Evolutionary conservation across 2,797 vertebrate genomes (phyloP).

Genomic region (Knipowitschia caucasica): DNA sequence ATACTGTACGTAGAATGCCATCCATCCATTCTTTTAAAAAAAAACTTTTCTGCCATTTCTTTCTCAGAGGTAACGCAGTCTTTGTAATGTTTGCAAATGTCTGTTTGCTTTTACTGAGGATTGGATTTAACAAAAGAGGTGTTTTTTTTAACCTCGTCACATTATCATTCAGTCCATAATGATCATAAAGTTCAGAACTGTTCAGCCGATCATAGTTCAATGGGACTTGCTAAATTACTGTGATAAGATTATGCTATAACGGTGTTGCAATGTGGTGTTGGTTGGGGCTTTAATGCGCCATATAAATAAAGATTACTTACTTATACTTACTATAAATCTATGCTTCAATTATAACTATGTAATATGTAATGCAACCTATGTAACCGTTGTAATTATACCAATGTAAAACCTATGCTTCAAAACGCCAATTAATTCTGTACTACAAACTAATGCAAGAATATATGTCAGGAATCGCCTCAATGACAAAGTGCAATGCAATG

Average conservation of each 20-base stretch:
- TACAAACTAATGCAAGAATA: too few species aligned
- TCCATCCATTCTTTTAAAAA: conserved; percentile 42
- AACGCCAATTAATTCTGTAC: too few species aligned
- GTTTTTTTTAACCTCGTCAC: not conserved
- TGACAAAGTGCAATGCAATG: not conserved
- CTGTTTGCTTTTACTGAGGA: not conserved
- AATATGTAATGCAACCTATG: too few species aligned
- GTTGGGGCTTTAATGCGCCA: too few species aligned
- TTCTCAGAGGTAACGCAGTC: not conserved
- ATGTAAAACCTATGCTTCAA: too few species aligned
- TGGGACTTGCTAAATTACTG: too few species aligned
- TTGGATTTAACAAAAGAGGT: not conserved
- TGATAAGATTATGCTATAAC: too few species aligned
- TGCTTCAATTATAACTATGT: too few species aligned
- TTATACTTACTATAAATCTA: too few species aligned
- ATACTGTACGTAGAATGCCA: conserved; percentile 62
- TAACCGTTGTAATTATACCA: too few species aligned
- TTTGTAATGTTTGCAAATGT: not conserved
- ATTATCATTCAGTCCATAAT: not conserved
- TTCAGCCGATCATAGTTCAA: not conserved
- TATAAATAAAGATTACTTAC: too few species aligned
- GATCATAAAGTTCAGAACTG: not conserved
- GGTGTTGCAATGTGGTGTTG: too few species aligned
- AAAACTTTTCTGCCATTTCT: not conserved
- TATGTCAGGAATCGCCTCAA: not conserved